A percentile compares a stretch with the other conserved stretches of the same genome.
Evolutionary conservation across 2,797 vertebrate genomes (phyloP).

Genomic region (Semaprochilodus insignis): DNA sequence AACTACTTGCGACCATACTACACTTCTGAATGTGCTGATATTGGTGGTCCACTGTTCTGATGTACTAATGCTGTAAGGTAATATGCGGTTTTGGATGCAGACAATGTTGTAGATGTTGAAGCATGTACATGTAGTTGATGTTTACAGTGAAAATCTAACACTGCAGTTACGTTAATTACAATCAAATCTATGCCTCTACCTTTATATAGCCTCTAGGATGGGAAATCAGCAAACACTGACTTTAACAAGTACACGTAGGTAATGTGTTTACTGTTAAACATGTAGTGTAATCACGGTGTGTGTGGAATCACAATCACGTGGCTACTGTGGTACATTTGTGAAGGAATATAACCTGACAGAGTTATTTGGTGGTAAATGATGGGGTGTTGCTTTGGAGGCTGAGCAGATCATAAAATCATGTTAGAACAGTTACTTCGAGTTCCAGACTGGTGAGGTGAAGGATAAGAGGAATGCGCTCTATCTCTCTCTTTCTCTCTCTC

Average conservation of each 20-base stretch:
- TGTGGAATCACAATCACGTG: not conserved
- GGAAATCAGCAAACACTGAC: not conserved
- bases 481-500: slow-evolving; percentile 53
- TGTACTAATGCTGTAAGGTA: too few relatives aligned
- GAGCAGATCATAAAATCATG: slow-evolving; percentile 70
- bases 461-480: slow-evolving; percentile 43
- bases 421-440: slow-evolving; percentile 69
- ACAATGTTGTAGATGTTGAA: too few relatives aligned
- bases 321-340: not conserved
- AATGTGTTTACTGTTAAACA: not conserved
- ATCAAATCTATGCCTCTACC: not conserved
- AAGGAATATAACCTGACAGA: not conserved
- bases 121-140: too few relatives aligned
- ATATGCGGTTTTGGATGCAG: too few relatives aligned
- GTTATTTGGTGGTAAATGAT: slow-evolving; percentile 28
- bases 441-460: slow-evolving; percentile 59
- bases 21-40: too few relatives aligned
- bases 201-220: not conserved
- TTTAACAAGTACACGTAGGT: not conserved
- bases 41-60: too few relatives aligned
- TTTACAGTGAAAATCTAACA: too few relatives aligned
- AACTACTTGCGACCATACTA: too few relatives aligned
- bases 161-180: too few relatives aligned
- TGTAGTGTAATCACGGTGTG: not conserved
- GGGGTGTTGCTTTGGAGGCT: slow-evolving; percentile 59